Conservation (phyloP, 2,113 vertebrate species). For the Acanthochromis polyacanthus region DNA sequence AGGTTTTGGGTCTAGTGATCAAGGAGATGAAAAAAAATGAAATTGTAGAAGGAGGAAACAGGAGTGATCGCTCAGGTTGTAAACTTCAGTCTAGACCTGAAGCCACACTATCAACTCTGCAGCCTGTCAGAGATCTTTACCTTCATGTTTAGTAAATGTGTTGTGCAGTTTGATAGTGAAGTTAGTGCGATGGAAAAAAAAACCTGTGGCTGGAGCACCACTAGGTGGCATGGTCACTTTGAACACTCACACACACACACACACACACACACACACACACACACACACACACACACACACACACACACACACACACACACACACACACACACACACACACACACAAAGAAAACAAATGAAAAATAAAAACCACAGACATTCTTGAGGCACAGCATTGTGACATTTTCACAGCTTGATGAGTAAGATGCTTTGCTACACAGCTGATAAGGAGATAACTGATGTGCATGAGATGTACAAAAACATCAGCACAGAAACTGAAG, state of each 20-base stretch:
- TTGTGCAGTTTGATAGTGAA: conserved; percentile 17
- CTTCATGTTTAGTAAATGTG: conserved; percentile 28
- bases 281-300: no score
- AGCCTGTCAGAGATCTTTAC: conserved; percentile 22
- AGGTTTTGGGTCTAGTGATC: conserved; percentile 55
- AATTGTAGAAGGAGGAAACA: conserved; percentile 26
- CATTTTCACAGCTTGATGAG: conserved; percentile 49
- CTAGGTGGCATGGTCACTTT: conserved; percentile 81
- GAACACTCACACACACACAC: no score
- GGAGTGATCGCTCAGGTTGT: conserved; percentile 23
- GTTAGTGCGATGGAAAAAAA: conserved; percentile 17
- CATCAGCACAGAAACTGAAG: conserved; percentile 34
- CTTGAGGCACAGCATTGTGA: conserved; percentile 20
- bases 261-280: no score
- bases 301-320: no score
- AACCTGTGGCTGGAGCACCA: conserved; percentile 54
- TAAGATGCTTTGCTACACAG: conserved; percentile 32
- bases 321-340: no score
- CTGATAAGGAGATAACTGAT: conserved; percentile 37
- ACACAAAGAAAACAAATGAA: conserved; percentile 30
- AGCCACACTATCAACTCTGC: conserved; percentile 22
- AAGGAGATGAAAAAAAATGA: conserved; percentile 11
- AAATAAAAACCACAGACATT: conserved; percentile 31
- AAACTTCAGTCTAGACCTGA: conserved; percentile 35
- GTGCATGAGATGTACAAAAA: conserved; percentile 14